Base-by-base conservation (phyloP, 2,888 invertebrate species). In the Pyrochroa serraticornis region DNA sequence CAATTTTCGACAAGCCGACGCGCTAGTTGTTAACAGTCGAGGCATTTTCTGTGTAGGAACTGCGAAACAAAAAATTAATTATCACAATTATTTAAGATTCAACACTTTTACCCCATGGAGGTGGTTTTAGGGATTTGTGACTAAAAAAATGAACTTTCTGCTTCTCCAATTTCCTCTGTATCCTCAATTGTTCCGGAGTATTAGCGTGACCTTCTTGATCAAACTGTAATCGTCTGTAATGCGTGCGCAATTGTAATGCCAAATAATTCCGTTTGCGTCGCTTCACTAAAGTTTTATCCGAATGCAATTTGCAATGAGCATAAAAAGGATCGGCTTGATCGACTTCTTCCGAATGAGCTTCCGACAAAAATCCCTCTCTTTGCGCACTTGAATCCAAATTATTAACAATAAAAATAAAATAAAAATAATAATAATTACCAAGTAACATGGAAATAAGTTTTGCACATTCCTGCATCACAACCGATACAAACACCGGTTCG, bases 381-480 rank as follows among this genome's bases (percentile, higher is more conserved):
- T 97, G 97, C 0, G 97, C 97, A 81, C 95, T 94, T 69, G 62
- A 72, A 69, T 62, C 44, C 59, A 57, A 61, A 46, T 52, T 10
- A 42, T 35, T 22, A 60, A 48, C 1, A 41, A 48, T 34, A 12
- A 44, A 7, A 50, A 7, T 8, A 7, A 6, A 1, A 31, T 7
- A 22, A 49, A 50, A 56, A 58, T 30, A 37, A 7, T 13, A 9
- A 33, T 38, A 65, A 73, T 78, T 80, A 92, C 92, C 98, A 99
- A 7, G 97, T 97, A 36, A 97, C 97, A 79, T 99, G 99, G 78
- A 98, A 97, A 82, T 92, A 95, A 0, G 92, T 94, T 74, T 95
- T 90, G 82, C 99, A 99, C 87, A 99, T 91, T 22, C 98, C 99
- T 7, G 98, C 98, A 81, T 99, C 99, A 80, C 99, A 99, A 60